A percentile compares a stretch with the other conserved stretches of the same genome.
These are phyloP conservation scores for Sphaeridia pumilis DNA, from an alignment of 2,888 invertebrate species.

Conservation along the genomic window DNA sequence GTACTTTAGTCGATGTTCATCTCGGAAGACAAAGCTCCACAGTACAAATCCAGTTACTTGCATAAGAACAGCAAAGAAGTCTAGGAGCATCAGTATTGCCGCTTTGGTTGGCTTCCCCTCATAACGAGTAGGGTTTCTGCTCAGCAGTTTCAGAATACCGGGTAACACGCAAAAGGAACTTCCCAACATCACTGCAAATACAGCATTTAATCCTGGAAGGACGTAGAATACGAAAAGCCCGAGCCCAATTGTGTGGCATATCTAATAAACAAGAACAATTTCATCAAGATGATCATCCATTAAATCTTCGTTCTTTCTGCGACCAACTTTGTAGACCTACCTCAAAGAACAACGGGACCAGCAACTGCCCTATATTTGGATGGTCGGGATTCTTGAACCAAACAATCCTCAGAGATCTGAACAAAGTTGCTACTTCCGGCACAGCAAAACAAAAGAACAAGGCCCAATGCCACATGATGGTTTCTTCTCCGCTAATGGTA, in stretches of 20 bases:
- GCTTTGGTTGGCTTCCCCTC: not conserved
- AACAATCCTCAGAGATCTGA: conserved; percentile 36
- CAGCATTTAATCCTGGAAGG: conserved; percentile 43
- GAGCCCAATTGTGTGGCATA: conserved; percentile 43
- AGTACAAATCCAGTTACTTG: conserved; percentile 57
- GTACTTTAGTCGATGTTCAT: conserved; percentile 37
- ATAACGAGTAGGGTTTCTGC: not conserved
- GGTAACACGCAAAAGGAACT: conserved; percentile 44
- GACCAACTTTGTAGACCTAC: conserved; percentile 14
- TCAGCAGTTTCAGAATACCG: conserved; percentile 38
- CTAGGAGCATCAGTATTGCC: conserved; percentile 38
- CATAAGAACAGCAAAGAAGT: conserved; percentile 50
- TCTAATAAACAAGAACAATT: conserved; percentile 37
- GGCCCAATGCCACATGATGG: conserved; percentile 38
- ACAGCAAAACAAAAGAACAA: conserved; percentile 37
- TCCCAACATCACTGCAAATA: conserved; percentile 43
- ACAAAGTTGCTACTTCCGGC: conserved; percentile 37
- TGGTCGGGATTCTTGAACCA: conserved; percentile 36
- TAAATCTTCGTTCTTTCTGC: not conserved
- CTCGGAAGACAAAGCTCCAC: conserved; percentile 50
- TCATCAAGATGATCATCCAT: not conserved
- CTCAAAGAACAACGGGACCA: conserved; percentile 27
- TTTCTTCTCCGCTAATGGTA: conserved; percentile 30
- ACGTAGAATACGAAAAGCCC: conserved; percentile 43
- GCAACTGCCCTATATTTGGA: conserved; percentile 22